Conservation (phyloP, 2,797 vertebrate genomes). For the Anguilla anguilla region DNA sequence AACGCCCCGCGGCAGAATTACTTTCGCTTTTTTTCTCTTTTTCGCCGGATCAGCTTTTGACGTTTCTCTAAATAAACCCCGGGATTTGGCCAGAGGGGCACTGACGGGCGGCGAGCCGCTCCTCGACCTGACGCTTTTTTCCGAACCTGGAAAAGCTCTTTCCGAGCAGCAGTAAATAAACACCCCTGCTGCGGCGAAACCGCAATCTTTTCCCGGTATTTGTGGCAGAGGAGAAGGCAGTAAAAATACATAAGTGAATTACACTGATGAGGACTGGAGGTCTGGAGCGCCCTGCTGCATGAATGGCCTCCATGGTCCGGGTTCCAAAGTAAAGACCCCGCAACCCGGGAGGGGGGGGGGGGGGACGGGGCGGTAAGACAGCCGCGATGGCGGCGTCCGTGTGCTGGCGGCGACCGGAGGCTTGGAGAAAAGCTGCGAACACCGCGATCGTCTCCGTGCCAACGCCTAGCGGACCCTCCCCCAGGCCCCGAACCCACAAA, state of each 20-base stretch:
- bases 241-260: constrained; percentile 42
- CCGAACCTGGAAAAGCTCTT: constrained; percentile 47
- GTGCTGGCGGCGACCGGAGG: background rate
- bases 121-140: constrained; percentile 57
- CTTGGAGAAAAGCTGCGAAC: background rate
- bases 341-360: constrained; percentile 12
- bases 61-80: constrained; percentile 58
- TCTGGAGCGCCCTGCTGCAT: constrained; percentile 27
- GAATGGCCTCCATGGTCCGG: constrained; percentile 39
- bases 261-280: constrained; percentile 37
- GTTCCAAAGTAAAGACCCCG: constrained; percentile 42
- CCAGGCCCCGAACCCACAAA: background rate
- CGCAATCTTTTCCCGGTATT: constrained; percentile 38
- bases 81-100: constrained; percentile 57
- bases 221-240: constrained; percentile 40
- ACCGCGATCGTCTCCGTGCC: background rate
- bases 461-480: background rate
- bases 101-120: constrained; percentile 39
- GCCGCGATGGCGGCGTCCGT: background rate
- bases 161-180: constrained; percentile 52
- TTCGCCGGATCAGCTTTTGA: constrained; percentile 48
- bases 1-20: constrained; percentile 50
- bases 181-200: constrained; percentile 41
- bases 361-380: background rate
- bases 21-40: background rate